phyloP scores from a whole-genome alignment of 1,140 invertebrate species.

The Oncopodura yosiiana region DNA sequence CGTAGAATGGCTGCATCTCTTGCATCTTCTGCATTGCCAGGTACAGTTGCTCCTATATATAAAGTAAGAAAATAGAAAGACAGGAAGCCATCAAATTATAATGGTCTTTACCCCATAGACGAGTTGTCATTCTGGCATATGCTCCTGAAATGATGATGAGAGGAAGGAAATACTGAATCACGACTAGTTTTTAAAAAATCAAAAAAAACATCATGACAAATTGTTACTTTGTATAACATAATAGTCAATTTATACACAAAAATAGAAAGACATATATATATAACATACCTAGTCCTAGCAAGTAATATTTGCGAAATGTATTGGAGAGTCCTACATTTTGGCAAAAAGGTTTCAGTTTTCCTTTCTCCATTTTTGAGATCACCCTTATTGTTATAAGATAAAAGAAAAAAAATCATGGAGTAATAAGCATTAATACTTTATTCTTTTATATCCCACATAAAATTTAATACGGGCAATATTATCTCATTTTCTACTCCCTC shows the following conservation, averaged over 20 bases:
- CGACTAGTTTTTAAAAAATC: too few species aligned
- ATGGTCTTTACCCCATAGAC: slow-evolving; percentile 53
- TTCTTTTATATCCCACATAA: neutral
- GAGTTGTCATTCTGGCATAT: slow-evolving; percentile 64
- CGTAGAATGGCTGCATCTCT: slow-evolving; percentile 62
- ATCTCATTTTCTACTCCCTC: too few species aligned
- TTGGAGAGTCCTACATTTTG: slow-evolving; percentile 47
- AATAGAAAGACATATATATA: too few species aligned
- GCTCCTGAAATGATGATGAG: slow-evolving; percentile 65
- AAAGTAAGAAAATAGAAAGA: neutral
- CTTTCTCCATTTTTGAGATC: slow-evolving; percentile 36
- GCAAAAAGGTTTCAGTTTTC: slow-evolving; percentile 48
- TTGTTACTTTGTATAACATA: too few species aligned
- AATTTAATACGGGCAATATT: too few species aligned
- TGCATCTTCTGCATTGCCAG: slow-evolving; percentile 59
- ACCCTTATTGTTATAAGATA: too few species aligned
- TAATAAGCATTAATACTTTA: too few species aligned
- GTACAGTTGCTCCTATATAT: neutral
- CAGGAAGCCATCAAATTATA: neutral
- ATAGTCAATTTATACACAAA: too few species aligned
- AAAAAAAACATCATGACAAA: too few species aligned
- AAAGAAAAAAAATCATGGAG: neutral
- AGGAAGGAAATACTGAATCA: slow-evolving; percentile 62
- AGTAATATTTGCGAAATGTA: slow-evolving; percentile 48
- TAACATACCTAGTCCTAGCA: too few species aligned